Evolutionary conservation across 1,140 invertebrate species (phyloP).

Genomic region (Chironomus tepperi): DNA sequence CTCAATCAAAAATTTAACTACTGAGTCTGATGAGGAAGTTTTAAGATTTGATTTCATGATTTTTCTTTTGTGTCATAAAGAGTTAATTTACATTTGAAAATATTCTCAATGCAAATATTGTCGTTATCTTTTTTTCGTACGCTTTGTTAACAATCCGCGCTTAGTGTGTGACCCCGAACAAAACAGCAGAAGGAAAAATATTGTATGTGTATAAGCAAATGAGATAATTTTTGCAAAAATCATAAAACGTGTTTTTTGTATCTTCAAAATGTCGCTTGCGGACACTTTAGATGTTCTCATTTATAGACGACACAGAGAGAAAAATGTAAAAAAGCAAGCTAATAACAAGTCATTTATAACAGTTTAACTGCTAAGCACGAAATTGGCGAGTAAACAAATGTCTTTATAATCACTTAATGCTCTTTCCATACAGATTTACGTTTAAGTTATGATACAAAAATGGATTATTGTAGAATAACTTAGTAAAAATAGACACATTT

Average conservation of each 20-base stretch:
- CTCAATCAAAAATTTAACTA: not conserved
- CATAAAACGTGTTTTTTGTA: conserved; percentile 2
- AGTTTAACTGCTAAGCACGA: conserved; percentile 10
- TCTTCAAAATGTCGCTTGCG: conserved; percentile 12
- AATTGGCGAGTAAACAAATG: conserved; percentile 16
- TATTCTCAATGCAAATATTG: not conserved
- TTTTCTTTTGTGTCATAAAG: not conserved
- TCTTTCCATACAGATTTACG: not conserved
- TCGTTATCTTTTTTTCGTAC: not conserved
- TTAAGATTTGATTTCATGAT: no score
- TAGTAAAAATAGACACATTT: no score
- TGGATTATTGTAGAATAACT: no score
- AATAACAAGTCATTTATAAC: conserved; percentile 14
- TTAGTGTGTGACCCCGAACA: not conserved
- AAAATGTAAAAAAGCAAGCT: not conserved
- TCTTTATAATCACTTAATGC: conserved; percentile 19
- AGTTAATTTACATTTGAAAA: no score
- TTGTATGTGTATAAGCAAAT: no score
- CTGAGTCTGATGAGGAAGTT: not conserved
- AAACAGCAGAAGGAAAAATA: no score
- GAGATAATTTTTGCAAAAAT: not conserved
- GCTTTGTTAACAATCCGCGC: no score
- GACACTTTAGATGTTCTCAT: conserved; percentile 12
- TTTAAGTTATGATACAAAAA: no score
- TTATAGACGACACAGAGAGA: not conserved